Evolutionary conservation across 1,140 invertebrate genomes (phyloP), one percentile per base, ranked within the genome.

Genomic region (Polypedilum vanderplanki): DNA sequence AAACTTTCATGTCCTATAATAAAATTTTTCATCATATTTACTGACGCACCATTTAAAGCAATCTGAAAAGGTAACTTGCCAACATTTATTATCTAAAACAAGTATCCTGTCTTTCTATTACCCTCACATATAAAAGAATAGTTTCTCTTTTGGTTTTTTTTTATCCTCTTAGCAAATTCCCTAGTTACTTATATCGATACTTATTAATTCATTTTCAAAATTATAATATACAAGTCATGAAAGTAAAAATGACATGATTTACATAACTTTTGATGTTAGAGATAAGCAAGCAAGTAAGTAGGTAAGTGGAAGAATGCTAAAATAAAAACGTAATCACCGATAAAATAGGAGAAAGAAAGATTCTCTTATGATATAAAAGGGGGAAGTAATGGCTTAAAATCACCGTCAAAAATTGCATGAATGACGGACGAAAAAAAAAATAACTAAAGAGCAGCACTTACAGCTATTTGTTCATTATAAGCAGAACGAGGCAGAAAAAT

Each of bases 211-310:
- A 57, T 57, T 57, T 33, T 57, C 12, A 57, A 46, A 57, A 57
- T n/a, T 57, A n/a, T 57, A 57, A n/a, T n/a, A 57, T 57, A 57
- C n/a, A 57, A 57, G 46, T 57, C 46, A 57, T 57, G n/a, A 57
- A 57, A 33, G 24, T 57, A 57, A 57, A 57, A 57, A 57, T 57
- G 46, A n/a, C n/a, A 57, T 57, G 46, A 57, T n/a, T 57, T 57
- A 57, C 46, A 57, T n/a, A 57, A 57, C 46, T 57, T 57, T 57
- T 57, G 46, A 57, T n/a, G n/a, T 57, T 57, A 57, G 46, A 57
- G 12, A n/a, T n/a, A n/a, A n/a, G n/a, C n/a, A n/a, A n/a, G n/a
- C n/a, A n/a, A n/a, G n/a, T 12, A n/a, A 33, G 24, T n/a, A 57
- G 46, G 12, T 46, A n/a, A 15, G 12, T 12, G 46, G n/a, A 57